phyloP scores from a whole-genome alignment of 2,113 vertebrate genomes.

The Phaethornis superciliosus region DNA sequence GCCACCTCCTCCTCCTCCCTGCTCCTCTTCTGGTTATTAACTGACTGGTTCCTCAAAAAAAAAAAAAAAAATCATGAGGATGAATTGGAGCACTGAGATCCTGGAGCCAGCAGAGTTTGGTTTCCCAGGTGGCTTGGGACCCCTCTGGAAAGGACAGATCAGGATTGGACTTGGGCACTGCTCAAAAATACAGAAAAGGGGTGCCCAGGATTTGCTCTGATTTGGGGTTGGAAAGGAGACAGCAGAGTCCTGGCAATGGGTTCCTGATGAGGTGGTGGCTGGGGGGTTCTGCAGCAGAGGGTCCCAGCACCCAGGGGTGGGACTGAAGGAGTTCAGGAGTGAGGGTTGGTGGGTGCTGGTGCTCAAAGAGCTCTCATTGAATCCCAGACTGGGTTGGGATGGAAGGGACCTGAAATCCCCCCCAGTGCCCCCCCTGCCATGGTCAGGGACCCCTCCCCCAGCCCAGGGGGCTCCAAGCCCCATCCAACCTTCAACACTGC shows the following conservation, averaged over 20 bases:
- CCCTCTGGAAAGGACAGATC: neutral
- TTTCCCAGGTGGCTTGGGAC: neutral
- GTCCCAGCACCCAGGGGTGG: neutral
- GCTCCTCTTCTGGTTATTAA: too few species aligned
- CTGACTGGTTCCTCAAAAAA: neutral
- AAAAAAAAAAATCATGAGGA: neutral
- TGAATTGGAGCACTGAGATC: neutral
- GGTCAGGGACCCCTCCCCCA: too few species aligned
- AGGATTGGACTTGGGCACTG: accelerated
- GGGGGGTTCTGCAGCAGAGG: neutral
- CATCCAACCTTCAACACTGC: too few species aligned
- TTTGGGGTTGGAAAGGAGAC: too few species aligned
- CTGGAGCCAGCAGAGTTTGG: accelerated
- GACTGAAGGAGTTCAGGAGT: neutral
- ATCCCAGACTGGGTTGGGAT: too few species aligned
- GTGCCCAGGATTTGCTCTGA: too few species aligned
- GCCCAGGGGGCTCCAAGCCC: too few species aligned
- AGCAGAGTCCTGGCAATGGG: too few species aligned
- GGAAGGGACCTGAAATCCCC: too few species aligned
- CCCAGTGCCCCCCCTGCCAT: too few species aligned
- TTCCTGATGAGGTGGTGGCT: too few species aligned
- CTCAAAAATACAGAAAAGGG: too few species aligned
- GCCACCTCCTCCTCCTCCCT: neutral
- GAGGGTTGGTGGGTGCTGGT: accelerated
- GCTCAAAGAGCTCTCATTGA: neutral